Evolutionary conservation across 2,113 vertebrate genomes (phyloP).

Genomic region (Felis chaus): DNA sequence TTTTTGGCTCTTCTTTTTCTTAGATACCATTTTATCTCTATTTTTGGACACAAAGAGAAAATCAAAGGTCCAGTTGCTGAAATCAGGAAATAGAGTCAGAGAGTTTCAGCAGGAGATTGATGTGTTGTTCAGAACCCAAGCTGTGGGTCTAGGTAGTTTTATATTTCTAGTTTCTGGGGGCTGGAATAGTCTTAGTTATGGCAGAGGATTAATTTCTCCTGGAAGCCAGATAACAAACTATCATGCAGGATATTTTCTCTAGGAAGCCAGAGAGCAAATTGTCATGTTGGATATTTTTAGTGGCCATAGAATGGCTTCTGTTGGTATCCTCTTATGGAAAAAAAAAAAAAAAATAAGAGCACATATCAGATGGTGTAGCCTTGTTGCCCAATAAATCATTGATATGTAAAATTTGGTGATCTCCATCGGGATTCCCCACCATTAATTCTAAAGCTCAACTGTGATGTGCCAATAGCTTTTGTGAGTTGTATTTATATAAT

Average conservation of each 20-base stretch:
- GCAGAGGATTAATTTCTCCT: not conserved
- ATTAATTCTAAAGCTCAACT: constrained; percentile 7
- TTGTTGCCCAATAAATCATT: constrained; percentile 47
- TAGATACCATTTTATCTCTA: not conserved
- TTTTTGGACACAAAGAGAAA: not conserved
- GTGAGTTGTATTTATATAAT: not conserved
- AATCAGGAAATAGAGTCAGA: not conserved
- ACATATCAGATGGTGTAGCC: not conserved
- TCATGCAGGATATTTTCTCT: not conserved
- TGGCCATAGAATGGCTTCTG: not conserved
- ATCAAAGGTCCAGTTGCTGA: not conserved
- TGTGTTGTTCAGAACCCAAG: not conserved
- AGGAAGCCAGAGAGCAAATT: not conserved
- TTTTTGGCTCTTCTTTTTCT: not conserved
- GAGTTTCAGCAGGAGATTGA: not conserved
- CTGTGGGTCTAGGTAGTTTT: not conserved
- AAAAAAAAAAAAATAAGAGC: constrained; percentile 1
- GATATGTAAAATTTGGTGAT: constrained; percentile 71
- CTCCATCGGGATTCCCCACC: constrained; percentile 77
- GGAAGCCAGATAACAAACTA: not conserved
- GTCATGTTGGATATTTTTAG: not conserved
- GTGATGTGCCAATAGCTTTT: not conserved
- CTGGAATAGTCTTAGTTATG: not conserved
- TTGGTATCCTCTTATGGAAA: not conserved
- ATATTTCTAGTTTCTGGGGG: not conserved